These are phyloP conservation scores for Alethe diademata DNA, from an alignment of 2,113 vertebrate species.

Conservation along the genomic window DNA sequence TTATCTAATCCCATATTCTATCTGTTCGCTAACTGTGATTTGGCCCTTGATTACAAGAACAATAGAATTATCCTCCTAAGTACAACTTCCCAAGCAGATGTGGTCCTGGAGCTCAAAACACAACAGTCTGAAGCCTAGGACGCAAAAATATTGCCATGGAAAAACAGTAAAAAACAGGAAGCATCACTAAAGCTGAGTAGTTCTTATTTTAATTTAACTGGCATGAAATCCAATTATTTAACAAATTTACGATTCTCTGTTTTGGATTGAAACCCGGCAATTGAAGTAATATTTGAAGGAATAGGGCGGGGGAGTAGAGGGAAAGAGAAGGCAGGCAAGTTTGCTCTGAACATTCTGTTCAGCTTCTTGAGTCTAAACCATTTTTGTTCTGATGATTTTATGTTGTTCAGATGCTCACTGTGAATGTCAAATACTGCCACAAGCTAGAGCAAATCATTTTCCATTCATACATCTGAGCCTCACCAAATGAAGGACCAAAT, in stretches of 20 bases:
- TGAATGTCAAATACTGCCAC: background rate
- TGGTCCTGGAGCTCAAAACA: background rate
- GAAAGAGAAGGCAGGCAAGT: background rate
- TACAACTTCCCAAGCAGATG: background rate
- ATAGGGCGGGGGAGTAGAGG: rapidly evolving
- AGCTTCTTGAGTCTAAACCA: background rate
- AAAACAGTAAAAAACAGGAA: background rate
- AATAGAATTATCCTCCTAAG: background rate
- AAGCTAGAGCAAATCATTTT: background rate
- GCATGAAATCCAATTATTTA: background rate
- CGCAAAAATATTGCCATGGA: background rate
- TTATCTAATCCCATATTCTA: background rate
- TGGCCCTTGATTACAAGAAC: background rate
- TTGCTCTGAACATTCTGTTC: background rate
- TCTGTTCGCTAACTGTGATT: background rate
- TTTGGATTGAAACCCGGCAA: background rate
- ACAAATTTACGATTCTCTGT: background rate
- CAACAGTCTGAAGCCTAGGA: background rate
- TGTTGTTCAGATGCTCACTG: background rate
- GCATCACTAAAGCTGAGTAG: background rate
- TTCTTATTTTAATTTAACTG: background rate
- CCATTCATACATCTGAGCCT: background rate
- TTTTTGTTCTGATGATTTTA: background rate
- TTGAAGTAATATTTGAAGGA: background rate
- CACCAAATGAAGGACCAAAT: background rate